phyloP scores from a whole-genome alignment of 2,797 vertebrate species.

The Pelobates cultripes region DNA sequence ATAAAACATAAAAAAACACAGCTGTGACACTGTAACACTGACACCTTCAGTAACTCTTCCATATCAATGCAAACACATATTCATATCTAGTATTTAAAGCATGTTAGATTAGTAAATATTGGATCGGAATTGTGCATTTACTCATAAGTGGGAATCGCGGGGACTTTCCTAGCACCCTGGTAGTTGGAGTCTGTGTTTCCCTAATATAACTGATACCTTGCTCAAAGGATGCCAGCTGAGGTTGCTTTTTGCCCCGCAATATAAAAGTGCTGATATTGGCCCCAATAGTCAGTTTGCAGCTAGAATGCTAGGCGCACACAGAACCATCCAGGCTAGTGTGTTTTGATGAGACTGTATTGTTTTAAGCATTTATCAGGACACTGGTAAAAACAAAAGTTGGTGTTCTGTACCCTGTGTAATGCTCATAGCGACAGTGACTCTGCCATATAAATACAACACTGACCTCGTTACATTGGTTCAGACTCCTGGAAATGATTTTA shows the following conservation, averaged over 20 bases:
- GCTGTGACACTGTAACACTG: too few relatives aligned
- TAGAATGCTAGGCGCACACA: slow-evolving; percentile 59
- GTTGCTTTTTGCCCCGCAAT: slow-evolving; percentile 51
- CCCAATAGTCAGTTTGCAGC: slow-evolving; percentile 64
- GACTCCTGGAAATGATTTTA: slow-evolving; percentile 67
- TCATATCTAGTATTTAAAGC: too few relatives aligned
- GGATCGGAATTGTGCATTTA: too few relatives aligned
- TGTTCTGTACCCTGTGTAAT: slow-evolving; percentile 20
- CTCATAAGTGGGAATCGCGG: too few relatives aligned
- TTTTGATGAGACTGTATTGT: slow-evolving; percentile 64
- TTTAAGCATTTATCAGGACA: slow-evolving; percentile 25
- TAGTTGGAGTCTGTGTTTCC: too few relatives aligned
- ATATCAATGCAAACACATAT: too few relatives aligned
- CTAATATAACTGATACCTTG: neutral
- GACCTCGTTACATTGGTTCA: slow-evolving; percentile 54
- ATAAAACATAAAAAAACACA: too few relatives aligned
- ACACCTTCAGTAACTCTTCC: too few relatives aligned
- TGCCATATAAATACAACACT: slow-evolving; percentile 51
- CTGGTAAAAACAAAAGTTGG: slow-evolving; percentile 54
- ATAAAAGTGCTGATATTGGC: slow-evolving; percentile 74
- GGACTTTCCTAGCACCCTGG: too few relatives aligned
- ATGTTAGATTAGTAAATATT: too few relatives aligned
- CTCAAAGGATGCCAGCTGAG: neutral
- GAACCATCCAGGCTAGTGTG: slow-evolving; percentile 71
- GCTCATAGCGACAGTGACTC: slow-evolving; percentile 62